Conservation (phyloP, 2,888 invertebrate genomes). For the Vandiemenella viatica region DNA sequence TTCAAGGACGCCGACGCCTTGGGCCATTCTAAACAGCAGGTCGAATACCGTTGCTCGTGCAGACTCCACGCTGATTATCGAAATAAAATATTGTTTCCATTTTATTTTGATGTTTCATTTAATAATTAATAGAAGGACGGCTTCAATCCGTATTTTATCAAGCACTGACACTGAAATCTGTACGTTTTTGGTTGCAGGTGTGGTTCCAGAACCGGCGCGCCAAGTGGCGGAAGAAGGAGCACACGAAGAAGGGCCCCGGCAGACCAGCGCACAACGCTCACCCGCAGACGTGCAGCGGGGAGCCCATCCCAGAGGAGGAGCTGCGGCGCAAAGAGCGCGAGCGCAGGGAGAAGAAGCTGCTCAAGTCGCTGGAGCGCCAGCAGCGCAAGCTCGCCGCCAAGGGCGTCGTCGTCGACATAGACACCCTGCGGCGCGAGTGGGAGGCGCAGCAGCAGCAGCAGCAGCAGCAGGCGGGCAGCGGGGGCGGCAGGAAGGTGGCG, state of each 20-base stretch:
- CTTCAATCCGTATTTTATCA: too few relatives aligned
- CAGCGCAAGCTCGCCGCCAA: conserved; percentile 83
- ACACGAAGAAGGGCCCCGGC: conserved; percentile 96
- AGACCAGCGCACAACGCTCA: conserved; percentile 97
- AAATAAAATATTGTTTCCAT: too few relatives aligned
- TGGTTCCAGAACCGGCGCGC: conserved; percentile 99
- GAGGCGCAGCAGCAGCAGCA: conserved; percentile 45
- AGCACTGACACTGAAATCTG: too few relatives aligned
- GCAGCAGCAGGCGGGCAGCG: conserved; percentile 33
- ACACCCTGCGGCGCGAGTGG: conserved; percentile 72
- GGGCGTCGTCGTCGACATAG: conserved; percentile 76
- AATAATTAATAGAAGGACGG: too few relatives aligned
- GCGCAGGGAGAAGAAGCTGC: conserved; percentile 76
- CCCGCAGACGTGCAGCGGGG: conserved; percentile 93
- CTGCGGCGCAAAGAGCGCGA: conserved; percentile 72
- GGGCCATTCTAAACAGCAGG: too few relatives aligned
- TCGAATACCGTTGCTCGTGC: too few relatives aligned
- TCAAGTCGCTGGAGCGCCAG: conserved; percentile 81
- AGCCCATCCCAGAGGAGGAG: conserved; percentile 88
- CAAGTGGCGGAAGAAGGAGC: conserved; percentile 98
- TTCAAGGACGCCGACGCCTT: too few relatives aligned
- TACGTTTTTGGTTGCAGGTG: conserved; percentile 77
- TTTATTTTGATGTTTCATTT: too few relatives aligned
- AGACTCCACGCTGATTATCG: too few relatives aligned
- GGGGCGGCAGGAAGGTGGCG: conserved; percentile 42